Base-by-base conservation (phyloP, 2,113 vertebrate genomes). In the Pteronura brasiliensis region DNA sequence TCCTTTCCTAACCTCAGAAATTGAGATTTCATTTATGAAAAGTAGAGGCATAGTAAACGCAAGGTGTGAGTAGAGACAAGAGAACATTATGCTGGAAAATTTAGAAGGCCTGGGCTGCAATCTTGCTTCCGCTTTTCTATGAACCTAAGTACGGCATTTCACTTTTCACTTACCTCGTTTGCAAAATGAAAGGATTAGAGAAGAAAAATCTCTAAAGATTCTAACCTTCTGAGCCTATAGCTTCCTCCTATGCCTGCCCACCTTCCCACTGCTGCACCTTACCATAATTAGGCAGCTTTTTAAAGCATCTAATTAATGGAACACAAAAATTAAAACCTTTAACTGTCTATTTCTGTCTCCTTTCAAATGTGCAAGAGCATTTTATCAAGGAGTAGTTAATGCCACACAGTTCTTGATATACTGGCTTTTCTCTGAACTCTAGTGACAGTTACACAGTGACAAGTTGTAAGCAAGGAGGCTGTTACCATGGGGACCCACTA, bases 281-380 rank as follows among this genome's bases (percentile, higher is more conserved):
- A 91, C 84, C 92, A 90, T 67, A 97, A 97, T 97, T 92, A 97
- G 90, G 84, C 59, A 97, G 72, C 71, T 96, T 96, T 97, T 93
- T 86, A 17, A 97, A 97, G 71, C 49, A 93, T 93, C 90, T 94
- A 92, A 97, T 98, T 98, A 97, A 98, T 77, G 49, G 71, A 95
- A 97, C 84, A 95, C 71, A 98, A 80, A 97, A 97, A 98, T 97
- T 95, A 97, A 98, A 97, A 96, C 47, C 74, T 95, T 96, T 81
- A 96, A 92, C 80, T 96, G 97, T 90, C 95, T 95, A 97, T 96
- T 96, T 95, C 84, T 96, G 87, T 69, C 52, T 90, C 7, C 5
- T 20, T 96, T 90, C 71, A 97, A 98, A 98, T 69, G 63, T 93
- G 77, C 93, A 98, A 90, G 71, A 90, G 83, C 83, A 88, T 86